These are phyloP conservation scores for Selene dorsalis DNA, from an alignment of 2,797 vertebrate genomes.

Conservation along the genomic window DNA sequence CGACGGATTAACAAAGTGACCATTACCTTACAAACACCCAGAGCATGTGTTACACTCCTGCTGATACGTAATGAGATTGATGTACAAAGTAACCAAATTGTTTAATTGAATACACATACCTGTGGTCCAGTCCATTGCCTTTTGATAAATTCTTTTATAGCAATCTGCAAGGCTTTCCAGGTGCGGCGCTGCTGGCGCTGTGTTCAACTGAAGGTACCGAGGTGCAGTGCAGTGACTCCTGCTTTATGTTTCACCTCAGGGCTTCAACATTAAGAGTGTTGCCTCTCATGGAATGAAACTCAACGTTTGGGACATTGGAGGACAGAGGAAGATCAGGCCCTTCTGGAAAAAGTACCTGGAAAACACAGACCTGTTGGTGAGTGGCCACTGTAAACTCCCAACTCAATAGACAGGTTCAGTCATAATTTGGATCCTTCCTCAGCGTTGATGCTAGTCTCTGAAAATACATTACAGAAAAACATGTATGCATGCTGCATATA, in stretches of 20 bases:
- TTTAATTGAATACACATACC: conserved; percentile 24
- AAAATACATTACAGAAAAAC: neutral
- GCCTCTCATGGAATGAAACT: conserved; percentile 91
- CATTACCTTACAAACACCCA: conserved; percentile 7
- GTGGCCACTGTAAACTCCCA: neutral
- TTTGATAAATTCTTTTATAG: conserved; percentile 24
- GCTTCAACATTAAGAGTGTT: conserved; percentile 93
- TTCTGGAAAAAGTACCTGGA: conserved; percentile 95
- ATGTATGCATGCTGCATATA: neutral
- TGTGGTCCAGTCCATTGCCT: neutral
- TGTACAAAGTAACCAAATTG: conserved; percentile 15
- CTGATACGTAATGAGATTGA: conserved; percentile 28
- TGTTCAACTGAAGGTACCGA: conserved; percentile 23
- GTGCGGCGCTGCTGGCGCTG: conserved; percentile 10
- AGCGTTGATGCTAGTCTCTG: neutral
- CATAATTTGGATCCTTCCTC: neutral
- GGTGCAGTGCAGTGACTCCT: conserved; percentile 27
- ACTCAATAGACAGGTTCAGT: neutral
- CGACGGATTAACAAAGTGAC: conserved; percentile 45
- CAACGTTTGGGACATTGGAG: conserved; percentile 93
- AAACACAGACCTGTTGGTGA: conserved; percentile 91
- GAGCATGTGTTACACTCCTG: conserved; percentile 21
- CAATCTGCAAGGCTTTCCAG: conserved; percentile 9
- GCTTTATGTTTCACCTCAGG: conserved; percentile 76
- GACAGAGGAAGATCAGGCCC: conserved; percentile 89